These are phyloP conservation scores for Conomelus anceps DNA, from an alignment of 2,888 invertebrate species.

Conservation along the genomic window DNA sequence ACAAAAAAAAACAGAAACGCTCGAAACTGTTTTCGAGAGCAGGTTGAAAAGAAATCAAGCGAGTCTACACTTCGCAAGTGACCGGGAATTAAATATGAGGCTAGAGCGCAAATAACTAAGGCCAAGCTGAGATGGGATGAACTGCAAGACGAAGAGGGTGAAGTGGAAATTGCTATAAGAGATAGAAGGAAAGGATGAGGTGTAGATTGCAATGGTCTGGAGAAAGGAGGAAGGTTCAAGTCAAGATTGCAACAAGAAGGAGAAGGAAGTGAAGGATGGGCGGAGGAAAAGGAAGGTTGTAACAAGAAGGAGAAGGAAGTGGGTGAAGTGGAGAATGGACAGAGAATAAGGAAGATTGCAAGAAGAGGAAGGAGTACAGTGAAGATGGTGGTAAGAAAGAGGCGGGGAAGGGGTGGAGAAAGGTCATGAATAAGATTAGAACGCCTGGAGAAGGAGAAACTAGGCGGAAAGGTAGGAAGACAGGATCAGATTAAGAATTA, in stretches of 20 bases:
- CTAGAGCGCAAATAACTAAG: neutral
- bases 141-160: neutral
- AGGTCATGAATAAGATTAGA: neutral
- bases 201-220: too few species aligned
- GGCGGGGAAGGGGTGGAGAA: neutral
- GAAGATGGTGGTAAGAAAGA: conserved; percentile 2
- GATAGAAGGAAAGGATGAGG: too few species aligned
- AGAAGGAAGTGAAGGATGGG: neutral
- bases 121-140: neutral
- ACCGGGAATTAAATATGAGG: neutral
- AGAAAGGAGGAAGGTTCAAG: neutral
- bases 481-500: neutral
- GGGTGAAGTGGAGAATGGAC: neutral
- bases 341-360: neutral
- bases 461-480: neutral
- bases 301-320: neutral
- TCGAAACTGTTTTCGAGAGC: neutral
- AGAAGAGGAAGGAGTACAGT: neutral
- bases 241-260: neutral
- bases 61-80: neutral
- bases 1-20: too few species aligned
- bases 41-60: neutral
- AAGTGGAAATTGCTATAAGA: neutral
- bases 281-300: neutral
- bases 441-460: neutral